Evolutionary conservation across 2,888 invertebrate genomes (phyloP).

Genomic region (Philopedon plagiatum): DNA sequence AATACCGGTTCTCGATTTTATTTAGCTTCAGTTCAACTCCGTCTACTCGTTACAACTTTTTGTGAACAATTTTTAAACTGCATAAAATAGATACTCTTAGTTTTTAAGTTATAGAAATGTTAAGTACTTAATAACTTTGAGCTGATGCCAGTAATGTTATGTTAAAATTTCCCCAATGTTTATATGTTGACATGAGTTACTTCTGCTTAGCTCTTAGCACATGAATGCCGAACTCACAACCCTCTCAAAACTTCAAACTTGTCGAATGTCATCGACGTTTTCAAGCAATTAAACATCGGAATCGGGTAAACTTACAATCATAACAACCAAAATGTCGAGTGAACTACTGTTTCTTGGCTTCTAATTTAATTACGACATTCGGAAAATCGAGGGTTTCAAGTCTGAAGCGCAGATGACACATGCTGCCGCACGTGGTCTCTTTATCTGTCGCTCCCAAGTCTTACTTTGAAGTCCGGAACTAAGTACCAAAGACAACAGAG

Average conservation of each 20-base stretch:
- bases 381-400: slow-evolving; percentile 19
- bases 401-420: slow-evolving; percentile 27
- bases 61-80: too few relatives aligned
- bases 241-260: slow-evolving; percentile 28
- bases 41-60: too few relatives aligned
- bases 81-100: too few relatives aligned
- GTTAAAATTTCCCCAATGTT: neutral
- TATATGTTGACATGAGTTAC: neutral
- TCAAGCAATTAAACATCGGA: slow-evolving; percentile 34
- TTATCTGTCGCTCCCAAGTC: neutral
- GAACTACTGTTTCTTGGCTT: slow-evolving; percentile 24
- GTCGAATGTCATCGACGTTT: slow-evolving; percentile 33
- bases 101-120: too few relatives aligned
- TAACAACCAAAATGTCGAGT: slow-evolving; percentile 36
- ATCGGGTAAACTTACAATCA: slow-evolving; percentile 36
- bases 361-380: slow-evolving; percentile 29
- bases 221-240: neutral
- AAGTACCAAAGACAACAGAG: neutral
- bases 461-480: neutral
- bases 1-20: too few relatives aligned
- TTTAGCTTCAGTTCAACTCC: too few relatives aligned
- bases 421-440: slow-evolving; percentile 9
- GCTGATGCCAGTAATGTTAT: neutral
- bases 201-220: neutral
- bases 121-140: neutral